Evolutionary conservation across 2,113 vertebrate genomes (phyloP).

Genomic region (Delphinus delphis): DNA sequence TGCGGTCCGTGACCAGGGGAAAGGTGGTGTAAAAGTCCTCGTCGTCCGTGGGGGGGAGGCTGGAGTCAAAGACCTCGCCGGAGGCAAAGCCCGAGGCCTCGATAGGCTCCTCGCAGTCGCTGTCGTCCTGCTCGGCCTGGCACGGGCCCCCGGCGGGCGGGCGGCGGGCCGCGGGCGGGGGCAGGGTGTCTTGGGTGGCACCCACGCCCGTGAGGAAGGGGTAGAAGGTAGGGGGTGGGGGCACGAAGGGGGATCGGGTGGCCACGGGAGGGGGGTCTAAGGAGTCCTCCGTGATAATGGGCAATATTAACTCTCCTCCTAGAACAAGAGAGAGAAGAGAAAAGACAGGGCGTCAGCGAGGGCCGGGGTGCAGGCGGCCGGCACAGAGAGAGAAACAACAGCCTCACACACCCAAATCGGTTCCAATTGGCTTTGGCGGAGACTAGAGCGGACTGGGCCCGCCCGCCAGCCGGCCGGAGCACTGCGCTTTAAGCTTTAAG

Average conservation of each 20-base stretch:
- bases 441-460: slow-evolving; percentile 70
- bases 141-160: slow-evolving; percentile 84
- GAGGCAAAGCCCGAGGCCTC: slow-evolving; percentile 95
- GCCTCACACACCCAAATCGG: slow-evolving; percentile 74
- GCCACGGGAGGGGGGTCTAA: slow-evolving; percentile 94
- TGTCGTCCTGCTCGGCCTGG: slow-evolving; percentile 92
- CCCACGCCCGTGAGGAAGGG: slow-evolving; percentile 91
- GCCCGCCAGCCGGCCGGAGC: slow-evolving; percentile 72
- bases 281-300: slow-evolving; percentile 97
- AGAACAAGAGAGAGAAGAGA: slow-evolving; percentile 76
- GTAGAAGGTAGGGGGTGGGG: slow-evolving; percentile 92
- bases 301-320: slow-evolving; percentile 98
- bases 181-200: slow-evolving; percentile 93
- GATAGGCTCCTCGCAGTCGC: slow-evolving; percentile 92
- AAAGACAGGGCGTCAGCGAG: slow-evolving; percentile 68
- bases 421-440: slow-evolving; percentile 72
- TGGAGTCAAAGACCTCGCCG: slow-evolving; percentile 90
- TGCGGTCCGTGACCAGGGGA: slow-evolving; percentile 95
- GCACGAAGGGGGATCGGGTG: slow-evolving; percentile 93
- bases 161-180: slow-evolving; percentile 76
- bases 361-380: slow-evolving; percentile 64
- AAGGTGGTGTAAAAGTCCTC: slow-evolving; percentile 96
- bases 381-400: slow-evolving; percentile 77
- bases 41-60: slow-evolving; percentile 92
- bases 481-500: slow-evolving; percentile 67